phyloP scores from a whole-genome alignment of 2,113 vertebrate species.

The Reinhardtius hippoglossoides region DNA sequence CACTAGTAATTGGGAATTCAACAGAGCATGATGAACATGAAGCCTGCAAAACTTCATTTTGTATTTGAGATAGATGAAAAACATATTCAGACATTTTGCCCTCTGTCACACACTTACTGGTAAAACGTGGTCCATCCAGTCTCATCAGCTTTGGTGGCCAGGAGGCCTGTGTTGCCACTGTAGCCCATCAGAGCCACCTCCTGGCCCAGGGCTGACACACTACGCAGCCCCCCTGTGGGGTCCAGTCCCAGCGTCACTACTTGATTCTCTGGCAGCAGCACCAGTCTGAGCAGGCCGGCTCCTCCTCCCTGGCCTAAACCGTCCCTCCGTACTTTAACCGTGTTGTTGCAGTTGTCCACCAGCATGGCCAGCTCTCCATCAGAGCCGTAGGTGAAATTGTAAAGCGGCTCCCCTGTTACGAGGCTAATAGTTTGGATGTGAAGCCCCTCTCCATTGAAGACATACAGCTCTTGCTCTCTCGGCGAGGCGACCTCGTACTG shows the following conservation, averaged over 20 bases:
- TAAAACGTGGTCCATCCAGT: slow-evolving; percentile 99
- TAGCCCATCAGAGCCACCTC: slow-evolving; percentile 97
- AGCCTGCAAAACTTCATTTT: slow-evolving; percentile 15
- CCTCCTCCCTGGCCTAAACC: slow-evolving; percentile 82
- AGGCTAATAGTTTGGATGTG: slow-evolving; percentile 96
- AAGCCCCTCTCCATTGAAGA: slow-evolving; percentile 94
- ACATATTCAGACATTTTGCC: slow-evolving; percentile 12
- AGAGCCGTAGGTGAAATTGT: slow-evolving; percentile 93
- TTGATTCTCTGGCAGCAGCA: slow-evolving; percentile 96
- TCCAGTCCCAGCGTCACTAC: slow-evolving; percentile 93
- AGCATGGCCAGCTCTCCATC: slow-evolving; percentile 88
- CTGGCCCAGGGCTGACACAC: slow-evolving; percentile 90
- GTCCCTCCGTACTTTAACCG: slow-evolving; percentile 92
- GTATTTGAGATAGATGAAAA: slow-evolving; percentile 20
- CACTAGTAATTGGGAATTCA: not conserved
- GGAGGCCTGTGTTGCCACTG: slow-evolving; percentile 91
- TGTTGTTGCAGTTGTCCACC: slow-evolving; percentile 94
- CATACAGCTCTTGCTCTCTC: slow-evolving; percentile 94
- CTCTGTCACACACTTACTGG: slow-evolving; percentile 89
- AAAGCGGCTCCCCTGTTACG: slow-evolving; percentile 94
- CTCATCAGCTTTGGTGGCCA: slow-evolving; percentile 97
- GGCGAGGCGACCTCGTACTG: slow-evolving; percentile 96
- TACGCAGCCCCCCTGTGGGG: slow-evolving; percentile 90
- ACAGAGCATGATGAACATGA: slow-evolving; percentile 9
- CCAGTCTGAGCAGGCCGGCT: slow-evolving; percentile 88